A percentile compares a stretch with the other conserved stretches of the same genome.
Conservation (phyloP, 2,113 vertebrate genomes). For the Recurvirostra avosetta region DNA sequence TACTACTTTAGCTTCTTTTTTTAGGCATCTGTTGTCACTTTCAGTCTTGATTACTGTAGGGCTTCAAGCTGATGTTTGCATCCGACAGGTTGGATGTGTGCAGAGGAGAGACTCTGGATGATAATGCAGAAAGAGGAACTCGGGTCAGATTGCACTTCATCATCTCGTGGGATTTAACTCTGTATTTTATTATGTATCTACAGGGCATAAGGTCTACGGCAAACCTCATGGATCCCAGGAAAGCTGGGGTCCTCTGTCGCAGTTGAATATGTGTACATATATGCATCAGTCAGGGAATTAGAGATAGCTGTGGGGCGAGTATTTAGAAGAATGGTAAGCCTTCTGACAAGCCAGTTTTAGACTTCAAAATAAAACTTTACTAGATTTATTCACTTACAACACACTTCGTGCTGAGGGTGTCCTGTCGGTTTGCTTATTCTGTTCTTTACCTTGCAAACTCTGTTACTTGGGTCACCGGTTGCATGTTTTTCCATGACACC, state of each 20-base stretch:
- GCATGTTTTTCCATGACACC: background rate
- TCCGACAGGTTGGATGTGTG: background rate
- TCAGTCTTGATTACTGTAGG: constrained; percentile 6
- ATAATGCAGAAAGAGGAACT: background rate
- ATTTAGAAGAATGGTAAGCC: background rate
- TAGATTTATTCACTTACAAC: background rate
- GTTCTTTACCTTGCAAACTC: background rate
- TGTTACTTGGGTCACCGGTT: background rate
- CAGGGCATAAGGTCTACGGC: background rate
- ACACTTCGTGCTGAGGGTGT: background rate
- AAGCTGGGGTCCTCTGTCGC: background rate
- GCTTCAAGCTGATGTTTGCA: constrained; percentile 39
- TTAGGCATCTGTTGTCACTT: constrained; percentile 10
- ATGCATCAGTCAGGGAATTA: background rate
- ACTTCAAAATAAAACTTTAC: background rate
- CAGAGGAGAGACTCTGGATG: background rate
- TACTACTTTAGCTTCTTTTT: constrained; percentile 7
- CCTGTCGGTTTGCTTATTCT: background rate
- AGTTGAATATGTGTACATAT: background rate
- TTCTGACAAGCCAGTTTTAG: background rate
- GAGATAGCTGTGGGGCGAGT: background rate
- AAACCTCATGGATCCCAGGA: background rate
- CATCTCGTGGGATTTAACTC: background rate
- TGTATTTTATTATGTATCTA: background rate
- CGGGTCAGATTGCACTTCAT: background rate